Evolutionary conservation across 2,797 vertebrate species (phyloP), one percentile per base, ranked within the genome.

Genomic region (Botia almorhae): DNA sequence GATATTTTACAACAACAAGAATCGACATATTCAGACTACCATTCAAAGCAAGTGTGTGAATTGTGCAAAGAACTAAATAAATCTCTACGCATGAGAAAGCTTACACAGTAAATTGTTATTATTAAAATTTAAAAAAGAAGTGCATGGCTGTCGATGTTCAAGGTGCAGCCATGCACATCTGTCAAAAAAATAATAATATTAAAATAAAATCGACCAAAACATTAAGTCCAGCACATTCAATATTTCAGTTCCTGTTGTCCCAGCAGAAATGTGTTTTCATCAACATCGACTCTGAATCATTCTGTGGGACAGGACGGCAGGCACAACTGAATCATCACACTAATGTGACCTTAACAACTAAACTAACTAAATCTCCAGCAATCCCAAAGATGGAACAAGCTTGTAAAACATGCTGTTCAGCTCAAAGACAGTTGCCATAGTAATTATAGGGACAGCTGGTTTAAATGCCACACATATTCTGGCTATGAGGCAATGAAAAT

Each of bases 331-430:
- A 79, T 82, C 81, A 81, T 70, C 63, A 13, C n/a, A 39, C 63
- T 79, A 76, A 84, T 79, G 79, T 76, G 74, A 76, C 74, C 78
- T 60, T n/a, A 55, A 78, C 76, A 78, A 82, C 7, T n/a, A 78
- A 76, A 79, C 69, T 53, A 81, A 67, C 53, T 71, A 63, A 74
- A 60, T 48, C 82, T 77, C 26, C 50, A 82, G 58, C 3, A 48
- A 78, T 16, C 39, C 64, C 17, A 26, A 43, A 26, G 33, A 55
- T 46, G 70, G 71, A 71, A 78, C 78, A 39, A 53, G n/a, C 58
- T 61, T 29, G n/a, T 55, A 43, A 48, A 48, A 53, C 29, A 61
- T 79, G 56, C 56, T 71, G 23, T 63, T 81, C 76, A 71, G 76
- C 13, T 60, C 46, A 1, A 29, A 72, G 55, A 46, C 68, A 61